These are phyloP conservation scores for Lasius platythorax DNA, from an alignment of 2,888 invertebrate species.

Conservation along the genomic window DNA sequence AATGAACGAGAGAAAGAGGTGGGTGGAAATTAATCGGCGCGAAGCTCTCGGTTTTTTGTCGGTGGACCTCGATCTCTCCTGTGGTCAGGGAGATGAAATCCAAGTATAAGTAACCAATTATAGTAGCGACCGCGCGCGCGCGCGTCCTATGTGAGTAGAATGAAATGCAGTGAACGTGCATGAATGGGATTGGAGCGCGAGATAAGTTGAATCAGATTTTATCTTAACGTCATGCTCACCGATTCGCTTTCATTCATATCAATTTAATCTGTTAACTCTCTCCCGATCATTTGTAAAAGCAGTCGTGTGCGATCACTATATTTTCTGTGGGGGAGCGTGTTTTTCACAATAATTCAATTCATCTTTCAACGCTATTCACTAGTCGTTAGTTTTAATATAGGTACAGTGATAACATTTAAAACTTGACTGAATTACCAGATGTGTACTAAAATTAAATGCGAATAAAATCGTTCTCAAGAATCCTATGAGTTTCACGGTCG, in stretches of 20 bases:
- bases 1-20: neutral
- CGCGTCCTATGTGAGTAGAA: neutral
- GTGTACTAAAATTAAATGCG: neutral
- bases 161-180: slow-evolving; percentile 22
- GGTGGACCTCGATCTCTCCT: slow-evolving; percentile 10
- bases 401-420: neutral
- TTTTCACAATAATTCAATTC: slow-evolving; percentile 21
- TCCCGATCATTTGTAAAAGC: slow-evolving; percentile 4
- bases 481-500: neutral
- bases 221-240: slow-evolving; percentile 39
- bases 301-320: slow-evolving; percentile 21
- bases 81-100: slow-evolving; percentile 25
- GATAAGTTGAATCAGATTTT: slow-evolving; percentile 34
- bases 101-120: slow-evolving; percentile 33
- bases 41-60: slow-evolving; percentile 51
- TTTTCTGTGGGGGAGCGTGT: neutral
- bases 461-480: neutral
- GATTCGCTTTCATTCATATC: slow-evolving; percentile 21
- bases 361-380: neutral
- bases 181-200: neutral
- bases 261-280: slow-evolving; percentile 15
- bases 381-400: neutral
- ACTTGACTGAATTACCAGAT: neutral
- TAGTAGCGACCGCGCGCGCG: neutral
- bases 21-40: slow-evolving; percentile 65